Base-by-base conservation (phyloP, 2,797 vertebrate species). In the Ptychobarbus kaznakovi region DNA sequence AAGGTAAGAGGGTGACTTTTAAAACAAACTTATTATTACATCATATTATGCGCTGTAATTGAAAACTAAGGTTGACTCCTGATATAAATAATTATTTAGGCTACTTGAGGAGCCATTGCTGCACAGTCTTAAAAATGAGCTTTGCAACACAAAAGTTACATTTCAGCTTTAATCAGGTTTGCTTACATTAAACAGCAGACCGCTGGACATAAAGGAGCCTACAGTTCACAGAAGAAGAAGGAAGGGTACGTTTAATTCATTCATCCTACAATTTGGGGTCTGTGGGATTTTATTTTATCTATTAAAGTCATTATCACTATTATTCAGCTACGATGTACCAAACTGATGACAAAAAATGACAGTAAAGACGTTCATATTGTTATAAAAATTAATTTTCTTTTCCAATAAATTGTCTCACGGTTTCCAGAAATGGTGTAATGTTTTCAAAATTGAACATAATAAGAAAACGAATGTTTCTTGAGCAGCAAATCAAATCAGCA, bases 171-270 rank as follows among this genome's bases (percentile, higher is more conserved):
- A 56, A 74, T 53, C 20, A 18, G 0, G 8, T 11, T 35, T 15
- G 28, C 87, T 5, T 70, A 0, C 66, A 10, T 46, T 73, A 82
- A 84, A 15, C 81, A 86, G 68, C 91, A 96, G 94, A 86, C 91
- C 80, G 46, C 86, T 82, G 92, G 89, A 85, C 81, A 72, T 83
- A 95, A 93, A 92, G 86, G 88, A 28, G 58, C 87, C 40, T 66
- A 81, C 89, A 90, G 91, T 42, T 81, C 32, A 78, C 88, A 89
- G 74, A 95, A 89, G 91, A 91, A 65, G 77, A 93, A 91, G 69
- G 94, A 95, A 12, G 74, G 92, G 95, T 95, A 86, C 90, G 12
- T 12, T 77, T 40, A 65, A 66, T 46, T 35, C 5, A 42, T 53
- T 22, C 11, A 56, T 58, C 5, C 12, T 46, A 61, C 15, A 32